Evolutionary conservation across 2,888 invertebrate genomes (phyloP), one percentile per base, ranked within the genome.

Genomic region (Oxyteleia sp.): DNA sequence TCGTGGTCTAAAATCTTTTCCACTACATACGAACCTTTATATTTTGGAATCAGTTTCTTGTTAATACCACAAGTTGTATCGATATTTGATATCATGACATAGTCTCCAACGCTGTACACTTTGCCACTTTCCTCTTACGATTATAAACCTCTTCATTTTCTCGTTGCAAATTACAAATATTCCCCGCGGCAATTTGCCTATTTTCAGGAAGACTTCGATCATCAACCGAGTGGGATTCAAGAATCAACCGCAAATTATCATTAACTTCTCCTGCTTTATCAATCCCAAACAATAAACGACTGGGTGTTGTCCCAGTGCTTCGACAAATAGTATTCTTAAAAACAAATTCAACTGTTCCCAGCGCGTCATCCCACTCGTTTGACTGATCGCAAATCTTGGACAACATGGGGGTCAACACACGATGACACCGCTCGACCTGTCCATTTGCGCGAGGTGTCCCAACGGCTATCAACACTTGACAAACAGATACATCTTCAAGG

Each of bases 371-470:
- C 74, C 63, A 63, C n/a, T 20, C 23, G 10, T 74, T 16, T 10
- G 55, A 45, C 5, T 75, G 68, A 45, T 45, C 45, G 26, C 83
- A 79, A 18, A 18, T 18, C 15, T 45, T 45, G 16, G 18, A 15
- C 18, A 53, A 29, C 53, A 53, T 53, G 4, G 53, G 53, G 1
- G 53, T 53, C 0, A 91, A 83, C 0, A 61, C 57, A 0, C 85
- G 72, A 59, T 90, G 87, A 20, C 85, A 63, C 13, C 91, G 59
- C 64, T 92, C 92, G 0, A 89, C 89, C 64, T 92, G 91, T 1
- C 92, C 92, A 71, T 93, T 91, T 0, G 88, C 89, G 4, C 26
- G 49, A 4, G 26, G 49, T 8, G 49, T 51, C n/a, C 49, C 49
- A 51, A 51, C 49, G 2, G 90, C 88, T 69, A 87, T 88, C 5